Evolutionary conservation across 1,140 invertebrate species (phyloP).

Genomic region (Drosophila littoralis): DNA sequence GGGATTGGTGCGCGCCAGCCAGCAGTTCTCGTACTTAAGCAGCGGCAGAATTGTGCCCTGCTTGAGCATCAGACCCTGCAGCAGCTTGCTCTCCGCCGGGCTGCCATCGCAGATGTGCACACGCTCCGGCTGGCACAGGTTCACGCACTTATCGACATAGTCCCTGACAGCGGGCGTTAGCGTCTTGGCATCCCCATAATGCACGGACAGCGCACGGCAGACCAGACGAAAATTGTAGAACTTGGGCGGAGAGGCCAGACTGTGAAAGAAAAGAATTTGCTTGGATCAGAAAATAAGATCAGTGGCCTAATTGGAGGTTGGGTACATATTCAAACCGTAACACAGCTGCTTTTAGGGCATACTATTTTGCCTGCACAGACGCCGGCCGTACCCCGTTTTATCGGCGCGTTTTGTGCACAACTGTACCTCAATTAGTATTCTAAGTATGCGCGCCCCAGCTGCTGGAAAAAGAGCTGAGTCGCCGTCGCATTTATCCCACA

Average conservation of each 20-base stretch:
- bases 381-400: not conserved
- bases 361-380: not conserved
- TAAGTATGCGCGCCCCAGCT: constrained; percentile 56
- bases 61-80: constrained; percentile 87
- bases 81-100: constrained; percentile 88
- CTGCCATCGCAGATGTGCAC: constrained; percentile 94
- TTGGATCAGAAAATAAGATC: not conserved
- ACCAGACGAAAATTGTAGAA: constrained; percentile 60
- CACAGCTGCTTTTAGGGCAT: not conserved
- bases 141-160: constrained; percentile 89
- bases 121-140: constrained; percentile 90
- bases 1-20: constrained; percentile 95
- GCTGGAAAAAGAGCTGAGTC: constrained; percentile 47
- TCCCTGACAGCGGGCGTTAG: constrained; percentile 85
- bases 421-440: constrained; percentile 75
- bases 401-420: constrained; percentile 49
- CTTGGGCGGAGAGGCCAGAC: constrained; percentile 31
- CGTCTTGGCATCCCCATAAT: constrained; percentile 64
- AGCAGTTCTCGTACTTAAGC: constrained; percentile 95
- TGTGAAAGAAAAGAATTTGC: not conserved
- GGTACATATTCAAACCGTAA: not conserved
- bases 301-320: not conserved
- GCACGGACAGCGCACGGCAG: constrained; percentile 61
- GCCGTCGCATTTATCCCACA: constrained; percentile 29
- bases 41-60: constrained; percentile 89